phyloP scores from a whole-genome alignment of 30 jellyfish, hydroid and myxozoan genomes.

The Turritopsis rubra region DNA sequence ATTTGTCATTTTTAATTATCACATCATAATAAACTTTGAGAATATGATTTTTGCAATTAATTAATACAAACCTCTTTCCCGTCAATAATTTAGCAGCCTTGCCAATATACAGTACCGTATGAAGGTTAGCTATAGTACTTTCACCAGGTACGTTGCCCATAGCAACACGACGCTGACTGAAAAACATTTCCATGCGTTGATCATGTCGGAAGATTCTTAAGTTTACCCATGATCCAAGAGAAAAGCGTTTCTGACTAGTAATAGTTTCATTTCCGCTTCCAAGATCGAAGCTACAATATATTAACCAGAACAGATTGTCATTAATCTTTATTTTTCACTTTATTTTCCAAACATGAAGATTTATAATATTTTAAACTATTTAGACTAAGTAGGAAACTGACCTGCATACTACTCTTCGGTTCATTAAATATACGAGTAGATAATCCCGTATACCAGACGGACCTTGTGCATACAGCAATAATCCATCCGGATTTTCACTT shows the following conservation, averaged over 20 bases:
- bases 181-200: conserved; percentile 47
- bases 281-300: conserved; percentile 48
- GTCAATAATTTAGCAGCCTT: conserved; percentile 41
- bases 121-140: conserved; percentile 49
- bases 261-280: conserved; percentile 74
- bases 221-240: conserved; percentile 53
- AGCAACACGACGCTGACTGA: conserved; percentile 72
- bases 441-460: conserved; percentile 85
- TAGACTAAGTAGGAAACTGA: conserved; percentile 9
- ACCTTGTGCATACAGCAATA: conserved; percentile 82
- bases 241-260: conserved; percentile 46
- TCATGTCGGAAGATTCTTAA: conserved; percentile 52
- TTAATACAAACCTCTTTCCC: conserved; percentile 61
- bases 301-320: neutral
- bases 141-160: conserved; percentile 75
- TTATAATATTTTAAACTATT: neutral
- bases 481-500: conserved; percentile 55
- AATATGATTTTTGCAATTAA: too few relatives aligned
- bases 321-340: too few relatives aligned
- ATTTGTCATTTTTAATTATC: neutral
- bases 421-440: conserved; percentile 50
- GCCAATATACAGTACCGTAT: conserved; percentile 60
- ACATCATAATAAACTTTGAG: conserved; percentile 5
- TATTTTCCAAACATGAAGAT: neutral
- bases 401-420: conserved; percentile 66